phyloP scores from a whole-genome alignment of 2,113 vertebrate species.

The Xyrauchen texanus region DNA sequence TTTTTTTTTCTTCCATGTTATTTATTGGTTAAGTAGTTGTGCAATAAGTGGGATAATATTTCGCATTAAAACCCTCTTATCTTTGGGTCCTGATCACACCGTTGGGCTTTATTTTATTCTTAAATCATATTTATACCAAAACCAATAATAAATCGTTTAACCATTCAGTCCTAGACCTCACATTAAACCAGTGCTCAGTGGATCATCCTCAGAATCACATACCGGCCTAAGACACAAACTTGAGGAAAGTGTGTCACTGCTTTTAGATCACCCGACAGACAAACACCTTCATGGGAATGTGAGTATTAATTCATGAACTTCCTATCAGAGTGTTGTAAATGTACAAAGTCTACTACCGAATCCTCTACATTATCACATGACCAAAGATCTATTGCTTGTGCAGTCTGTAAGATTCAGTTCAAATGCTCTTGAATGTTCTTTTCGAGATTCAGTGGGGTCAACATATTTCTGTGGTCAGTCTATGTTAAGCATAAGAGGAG shows the following conservation, averaged over 20 bases:
- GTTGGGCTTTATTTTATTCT: too few species aligned
- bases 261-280: conserved; percentile 70
- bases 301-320: conserved; percentile 54
- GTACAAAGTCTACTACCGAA: conserved; percentile 45
- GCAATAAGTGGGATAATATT: too few species aligned
- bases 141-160: too few species aligned
- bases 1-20: too few species aligned
- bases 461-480: too few species aligned
- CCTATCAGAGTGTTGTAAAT: neutral
- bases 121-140: too few species aligned
- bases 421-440: neutral
- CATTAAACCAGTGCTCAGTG: neutral
- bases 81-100: too few species aligned
- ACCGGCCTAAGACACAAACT: conserved; percentile 49
- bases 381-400: conserved; percentile 37
- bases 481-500: too few species aligned
- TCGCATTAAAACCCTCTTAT: too few species aligned
- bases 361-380: conserved; percentile 38
- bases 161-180: neutral
- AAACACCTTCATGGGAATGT: conserved; percentile 80
- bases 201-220: neutral
- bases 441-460: too few species aligned
- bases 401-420: neutral
- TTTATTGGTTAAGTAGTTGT: too few species aligned
- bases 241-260: conserved; percentile 65